Conservation (phyloP, 2,797 vertebrate genomes). For the Novumbra hubbsi region DNA sequence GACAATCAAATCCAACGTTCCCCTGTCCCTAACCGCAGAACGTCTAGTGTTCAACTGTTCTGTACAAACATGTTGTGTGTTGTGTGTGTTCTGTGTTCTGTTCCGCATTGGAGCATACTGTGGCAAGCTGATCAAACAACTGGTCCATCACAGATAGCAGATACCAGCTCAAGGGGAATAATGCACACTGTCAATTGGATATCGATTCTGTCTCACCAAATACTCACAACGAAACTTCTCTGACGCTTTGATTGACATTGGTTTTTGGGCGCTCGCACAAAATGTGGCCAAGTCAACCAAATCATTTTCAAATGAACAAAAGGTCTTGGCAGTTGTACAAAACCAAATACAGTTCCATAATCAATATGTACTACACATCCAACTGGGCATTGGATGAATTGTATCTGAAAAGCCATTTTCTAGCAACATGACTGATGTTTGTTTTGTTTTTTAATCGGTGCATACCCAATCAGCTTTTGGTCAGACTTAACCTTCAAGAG, state of each 20-base stretch:
- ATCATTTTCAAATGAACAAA: conserved; percentile 48
- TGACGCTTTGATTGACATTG: conserved; percentile 38
- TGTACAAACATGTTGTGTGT: background rate
- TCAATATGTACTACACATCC: conserved; percentile 49
- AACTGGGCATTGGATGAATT: conserved; percentile 23
- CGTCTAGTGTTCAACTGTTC: background rate
- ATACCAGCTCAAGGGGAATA: conserved; percentile 27
- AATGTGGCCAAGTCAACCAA: conserved; percentile 52
- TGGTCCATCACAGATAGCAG: conserved; percentile 29
- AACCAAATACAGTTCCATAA: conserved; percentile 33
- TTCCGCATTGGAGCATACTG: conserved; percentile 19
- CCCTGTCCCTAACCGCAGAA: background rate
- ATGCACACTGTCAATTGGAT: conserved; percentile 52
- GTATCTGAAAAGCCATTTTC: conserved; percentile 52
- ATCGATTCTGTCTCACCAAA: conserved; percentile 58
- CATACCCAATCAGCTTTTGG: conserved; percentile 58
- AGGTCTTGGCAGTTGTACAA: conserved; percentile 51
- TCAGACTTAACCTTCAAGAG: conserved; percentile 74
- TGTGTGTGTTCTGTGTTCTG: conserved; percentile 13
- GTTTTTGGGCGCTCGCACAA: conserved; percentile 51
- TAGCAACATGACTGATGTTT: conserved; percentile 49
- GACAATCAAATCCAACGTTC: background rate
- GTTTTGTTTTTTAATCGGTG: conserved; percentile 43
- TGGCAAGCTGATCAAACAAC: conserved; percentile 31
- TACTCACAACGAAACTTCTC: conserved; percentile 48